Conservation (phyloP, 2,113 vertebrate genomes). For the Dromiciops gliroides region DNA sequence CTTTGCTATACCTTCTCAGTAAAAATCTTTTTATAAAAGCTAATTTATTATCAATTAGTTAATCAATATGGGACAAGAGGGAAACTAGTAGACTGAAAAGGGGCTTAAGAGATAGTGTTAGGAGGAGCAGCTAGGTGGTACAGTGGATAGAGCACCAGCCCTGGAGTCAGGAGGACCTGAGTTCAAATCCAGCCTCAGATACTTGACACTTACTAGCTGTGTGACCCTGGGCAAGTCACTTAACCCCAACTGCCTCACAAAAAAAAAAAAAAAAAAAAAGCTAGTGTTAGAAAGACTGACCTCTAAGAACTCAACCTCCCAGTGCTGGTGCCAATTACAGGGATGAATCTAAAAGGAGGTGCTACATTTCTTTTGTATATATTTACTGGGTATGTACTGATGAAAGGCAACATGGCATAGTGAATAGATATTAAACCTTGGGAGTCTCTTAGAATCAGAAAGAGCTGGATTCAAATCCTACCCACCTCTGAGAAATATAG, state of each 20-base stretch:
- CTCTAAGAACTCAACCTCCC: not conserved
- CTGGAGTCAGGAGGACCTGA: no score
- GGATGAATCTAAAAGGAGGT: not conserved
- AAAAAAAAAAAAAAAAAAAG: no score
- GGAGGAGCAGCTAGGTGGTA: no score
- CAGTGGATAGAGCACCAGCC: no score
- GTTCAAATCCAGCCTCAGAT: no score
- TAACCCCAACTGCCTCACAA: no score
- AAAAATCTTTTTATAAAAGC: not conserved
- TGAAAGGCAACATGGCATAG: not conserved
- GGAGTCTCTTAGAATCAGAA: not conserved
- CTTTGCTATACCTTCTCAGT: not conserved
- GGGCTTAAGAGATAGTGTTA: not conserved
- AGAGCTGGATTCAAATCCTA: not conserved
- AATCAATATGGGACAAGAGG: not conserved
- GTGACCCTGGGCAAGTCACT: no score
- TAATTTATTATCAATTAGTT: not conserved
- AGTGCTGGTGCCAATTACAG: not conserved
- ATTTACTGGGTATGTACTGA: not conserved
- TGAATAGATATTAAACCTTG: rapidly evolving
- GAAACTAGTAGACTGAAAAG: not conserved
- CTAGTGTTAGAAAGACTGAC: not conserved
- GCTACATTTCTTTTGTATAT: not conserved
- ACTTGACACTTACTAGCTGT: no score
- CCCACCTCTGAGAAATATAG: not conserved